Evolutionary conservation across 2,113 vertebrate genomes (phyloP).

Genomic region (Saimiri boliviensis): DNA sequence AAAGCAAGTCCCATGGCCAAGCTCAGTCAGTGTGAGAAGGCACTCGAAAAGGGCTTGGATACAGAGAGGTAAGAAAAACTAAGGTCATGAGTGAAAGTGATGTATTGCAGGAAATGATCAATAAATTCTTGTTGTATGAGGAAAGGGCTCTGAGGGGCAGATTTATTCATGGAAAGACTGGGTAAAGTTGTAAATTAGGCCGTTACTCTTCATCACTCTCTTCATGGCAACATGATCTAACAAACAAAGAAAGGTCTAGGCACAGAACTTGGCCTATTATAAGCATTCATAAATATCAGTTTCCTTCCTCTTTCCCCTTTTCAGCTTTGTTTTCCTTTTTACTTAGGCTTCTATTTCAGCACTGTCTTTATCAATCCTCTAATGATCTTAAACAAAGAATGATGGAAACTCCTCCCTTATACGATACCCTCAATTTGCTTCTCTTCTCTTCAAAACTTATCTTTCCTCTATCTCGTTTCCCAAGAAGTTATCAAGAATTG

Average conservation of each 20-base stretch:
- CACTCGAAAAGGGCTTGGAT: not conserved
- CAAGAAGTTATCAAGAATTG: not conserved
- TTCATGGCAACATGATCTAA: not conserved
- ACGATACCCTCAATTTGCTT: not conserved
- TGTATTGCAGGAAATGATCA: not conserved
- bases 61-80: not conserved
- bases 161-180: not conserved
- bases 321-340: not conserved
- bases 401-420: not conserved
- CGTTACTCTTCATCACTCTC: not conserved
- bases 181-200: not conserved
- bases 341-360: not conserved
- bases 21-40: not conserved
- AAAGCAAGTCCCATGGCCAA: not conserved
- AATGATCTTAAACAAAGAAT: not conserved
- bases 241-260: not conserved
- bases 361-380: not conserved
- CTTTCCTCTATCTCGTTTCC: not conserved
- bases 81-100: not conserved
- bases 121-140: slow-evolving; percentile 20
- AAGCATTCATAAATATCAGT: not conserved
- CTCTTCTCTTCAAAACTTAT: not conserved
- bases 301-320: not conserved
- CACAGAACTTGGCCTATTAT: not conserved
- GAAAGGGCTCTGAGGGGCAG: not conserved